Base-by-base conservation (phyloP, 1,140 invertebrate genomes). In the Chionoecetes opilio region DNA sequence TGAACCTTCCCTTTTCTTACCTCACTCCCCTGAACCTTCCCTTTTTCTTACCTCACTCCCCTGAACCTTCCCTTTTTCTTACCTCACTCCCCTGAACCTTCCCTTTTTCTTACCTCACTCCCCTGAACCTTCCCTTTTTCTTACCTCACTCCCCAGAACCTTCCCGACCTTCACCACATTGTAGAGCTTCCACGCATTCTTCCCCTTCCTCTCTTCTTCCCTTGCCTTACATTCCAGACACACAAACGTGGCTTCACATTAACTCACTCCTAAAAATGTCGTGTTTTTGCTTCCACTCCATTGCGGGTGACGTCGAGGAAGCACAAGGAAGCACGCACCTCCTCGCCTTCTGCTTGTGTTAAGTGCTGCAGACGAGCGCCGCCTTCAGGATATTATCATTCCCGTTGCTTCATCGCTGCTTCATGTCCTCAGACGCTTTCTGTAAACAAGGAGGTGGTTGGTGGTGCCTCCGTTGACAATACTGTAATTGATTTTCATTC, bases 401-500 rank as follows among this genome's bases (percentile, higher is more conserved):
- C 21, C 11, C 63, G 21, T n/a, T n/a, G 63, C 63, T 5, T 75
- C 63, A 75, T 75, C 63, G n/a, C 63, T 1, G n/a, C 11, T 26
- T 75, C 63, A 75, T 75, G 26, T 75, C 63, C 63, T 5, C 63
- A 5, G 63, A 5, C n/a, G 63, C 63, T 75, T 75, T n/a, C 63
- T 21, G 21, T n/a, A 75, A 75, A 75, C 63, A 75, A 26, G 6
- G 9, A n/a, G n/a, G n/a, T n/a, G 63, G 63, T 8, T 75, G 21
- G 26, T 75, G 63, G 1, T 75, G 63, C 63, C 63, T 75, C 63
- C 63, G 63, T 75, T 75, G 63, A 75, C 63, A 75, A 75, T 75
- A n/a, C 63, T 75, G 63, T 75, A 75, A 75, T 75, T 75, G 63
- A 26, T 75, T 75, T 75, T 75, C 63, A 75, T 26, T n/a, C 63